phyloP scores from a whole-genome alignment of 2,888 invertebrate genomes.

The Thecocarcelia acutangulata region DNA sequence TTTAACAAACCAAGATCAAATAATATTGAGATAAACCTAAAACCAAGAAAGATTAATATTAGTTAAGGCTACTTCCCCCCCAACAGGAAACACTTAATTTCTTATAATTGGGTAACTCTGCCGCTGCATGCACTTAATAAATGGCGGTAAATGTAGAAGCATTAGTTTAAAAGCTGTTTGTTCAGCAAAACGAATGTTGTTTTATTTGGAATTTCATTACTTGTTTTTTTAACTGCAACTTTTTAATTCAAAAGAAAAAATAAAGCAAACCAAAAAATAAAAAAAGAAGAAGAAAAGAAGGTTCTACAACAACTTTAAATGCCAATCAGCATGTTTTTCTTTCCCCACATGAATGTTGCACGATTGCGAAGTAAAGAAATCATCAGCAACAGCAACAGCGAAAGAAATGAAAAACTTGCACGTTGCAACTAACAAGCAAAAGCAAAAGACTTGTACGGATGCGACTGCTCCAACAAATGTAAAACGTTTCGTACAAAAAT shows the following conservation, averaged over 20 bases:
- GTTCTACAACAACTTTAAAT: conserved; percentile 66
- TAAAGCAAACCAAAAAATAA: conserved; percentile 19
- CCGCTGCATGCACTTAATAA: conserved; percentile 18
- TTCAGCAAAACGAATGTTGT: conserved; percentile 38
- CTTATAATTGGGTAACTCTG: conserved; percentile 39
- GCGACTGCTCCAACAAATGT: conserved; percentile 32
- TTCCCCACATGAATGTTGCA: conserved; percentile 60
- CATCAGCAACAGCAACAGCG: conserved; percentile 22
- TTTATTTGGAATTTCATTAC: conserved; percentile 1
- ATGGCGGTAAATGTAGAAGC: conserved; percentile 60
- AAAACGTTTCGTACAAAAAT: conserved; percentile 6
- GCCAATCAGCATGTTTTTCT: conserved; percentile 67
- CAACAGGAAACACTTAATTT: conserved; percentile 17
- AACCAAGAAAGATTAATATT: too few species aligned
- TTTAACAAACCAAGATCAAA: too few species aligned
- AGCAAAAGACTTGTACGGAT: conserved; percentile 30
- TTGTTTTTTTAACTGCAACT: conserved; percentile 34
- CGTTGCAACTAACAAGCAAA: conserved; percentile 48
- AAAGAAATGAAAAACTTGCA: conserved; percentile 46
- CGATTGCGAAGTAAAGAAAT: conserved; percentile 38
- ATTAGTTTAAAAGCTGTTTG: conserved; percentile 39
- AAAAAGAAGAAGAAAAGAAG: conserved; percentile 42
- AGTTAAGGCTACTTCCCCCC: neutral
- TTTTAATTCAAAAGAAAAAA: conserved; percentile 59
- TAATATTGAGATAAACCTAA: too few species aligned